These are phyloP conservation scores for Chelonus formosanus DNA, from an alignment of 2,888 invertebrate genomes.

Conservation along the genomic window DNA sequence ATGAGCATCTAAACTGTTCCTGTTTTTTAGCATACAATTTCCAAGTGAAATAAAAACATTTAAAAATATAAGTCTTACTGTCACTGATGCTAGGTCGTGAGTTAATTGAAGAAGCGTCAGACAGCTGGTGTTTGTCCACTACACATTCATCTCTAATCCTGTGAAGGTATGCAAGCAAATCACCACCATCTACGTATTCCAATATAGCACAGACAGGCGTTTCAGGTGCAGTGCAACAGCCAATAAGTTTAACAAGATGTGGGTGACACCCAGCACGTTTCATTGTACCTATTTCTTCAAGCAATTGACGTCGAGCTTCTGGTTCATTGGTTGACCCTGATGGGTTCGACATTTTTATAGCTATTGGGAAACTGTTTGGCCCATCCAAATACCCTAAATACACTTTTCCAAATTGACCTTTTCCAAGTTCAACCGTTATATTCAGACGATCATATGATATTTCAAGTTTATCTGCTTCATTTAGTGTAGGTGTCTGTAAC, in stretches of 20 bases:
- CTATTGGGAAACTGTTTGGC: constrained; percentile 44
- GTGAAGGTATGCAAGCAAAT: constrained; percentile 73
- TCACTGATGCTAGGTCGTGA: constrained; percentile 36
- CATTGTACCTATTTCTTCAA: constrained; percentile 80
- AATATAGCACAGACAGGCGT: constrained; percentile 77
- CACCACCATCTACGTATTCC: constrained; percentile 82
- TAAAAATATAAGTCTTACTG: constrained; percentile 38
- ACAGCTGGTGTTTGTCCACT: constrained; percentile 6
- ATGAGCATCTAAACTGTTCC: no score
- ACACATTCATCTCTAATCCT: constrained; percentile 47
- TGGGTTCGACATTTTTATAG: constrained; percentile 55
- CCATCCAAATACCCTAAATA: constrained; percentile 73
- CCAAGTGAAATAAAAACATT: no score
- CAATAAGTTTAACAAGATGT: constrained; percentile 79
- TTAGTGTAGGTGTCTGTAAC: no score
- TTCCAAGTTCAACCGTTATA: constrained; percentile 71
- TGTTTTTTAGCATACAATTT: no score
- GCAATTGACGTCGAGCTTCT: constrained; percentile 70
- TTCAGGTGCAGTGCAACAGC: constrained; percentile 75
- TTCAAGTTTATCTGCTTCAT: constrained; percentile 66
- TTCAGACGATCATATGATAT: constrained; percentile 67
- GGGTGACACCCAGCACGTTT: constrained; percentile 80
- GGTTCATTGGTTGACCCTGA: constrained; percentile 54
- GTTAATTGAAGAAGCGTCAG: not conserved
- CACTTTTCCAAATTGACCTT: constrained; percentile 81